Conservation (phyloP, 2,888 invertebrate species). For the Catocala fraxini region DNA sequence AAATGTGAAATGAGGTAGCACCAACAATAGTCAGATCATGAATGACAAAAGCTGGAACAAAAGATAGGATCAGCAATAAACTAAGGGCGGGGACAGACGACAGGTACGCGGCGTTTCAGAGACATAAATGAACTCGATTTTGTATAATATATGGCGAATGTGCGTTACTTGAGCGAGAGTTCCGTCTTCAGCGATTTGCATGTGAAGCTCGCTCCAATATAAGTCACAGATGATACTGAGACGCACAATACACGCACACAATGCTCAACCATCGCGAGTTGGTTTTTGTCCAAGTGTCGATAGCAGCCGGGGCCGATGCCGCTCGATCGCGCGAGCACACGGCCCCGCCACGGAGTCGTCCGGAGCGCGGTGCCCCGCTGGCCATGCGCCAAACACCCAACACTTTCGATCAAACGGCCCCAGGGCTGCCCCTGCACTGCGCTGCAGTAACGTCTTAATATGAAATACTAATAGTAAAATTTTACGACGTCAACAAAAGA, state of each 20-base stretch:
- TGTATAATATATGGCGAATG: constrained; percentile 6
- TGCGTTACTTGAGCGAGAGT: neutral
- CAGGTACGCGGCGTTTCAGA: neutral
- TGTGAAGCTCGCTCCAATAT: neutral
- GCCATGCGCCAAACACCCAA: neutral
- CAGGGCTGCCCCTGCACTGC: neutral
- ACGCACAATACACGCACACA: constrained; percentile 3
- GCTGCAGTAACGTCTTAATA: neutral
- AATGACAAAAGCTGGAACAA: constrained; percentile 10
- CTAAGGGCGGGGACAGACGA: neutral
- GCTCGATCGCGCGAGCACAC: neutral
- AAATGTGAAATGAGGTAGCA: constrained; percentile 7
- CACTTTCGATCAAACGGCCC: neutral
- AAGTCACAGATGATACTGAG: neutral
- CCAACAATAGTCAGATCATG: constrained; percentile 8
- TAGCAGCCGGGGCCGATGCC: neutral
- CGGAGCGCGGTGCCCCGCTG: neutral
- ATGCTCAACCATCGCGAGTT: neutral
- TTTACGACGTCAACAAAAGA: neutral
- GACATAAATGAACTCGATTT: constrained; percentile 10
- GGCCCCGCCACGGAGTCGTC: neutral
- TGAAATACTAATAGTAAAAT: neutral
- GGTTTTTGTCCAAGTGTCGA: constrained; percentile 1
- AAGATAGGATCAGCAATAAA: constrained; percentile 12
- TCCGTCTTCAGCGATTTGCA: constrained; percentile 2